Evolutionary conservation across 2,888 invertebrate genomes (phyloP), one percentile per base, ranked within the genome.

Genomic region (Luperina testacea): DNA sequence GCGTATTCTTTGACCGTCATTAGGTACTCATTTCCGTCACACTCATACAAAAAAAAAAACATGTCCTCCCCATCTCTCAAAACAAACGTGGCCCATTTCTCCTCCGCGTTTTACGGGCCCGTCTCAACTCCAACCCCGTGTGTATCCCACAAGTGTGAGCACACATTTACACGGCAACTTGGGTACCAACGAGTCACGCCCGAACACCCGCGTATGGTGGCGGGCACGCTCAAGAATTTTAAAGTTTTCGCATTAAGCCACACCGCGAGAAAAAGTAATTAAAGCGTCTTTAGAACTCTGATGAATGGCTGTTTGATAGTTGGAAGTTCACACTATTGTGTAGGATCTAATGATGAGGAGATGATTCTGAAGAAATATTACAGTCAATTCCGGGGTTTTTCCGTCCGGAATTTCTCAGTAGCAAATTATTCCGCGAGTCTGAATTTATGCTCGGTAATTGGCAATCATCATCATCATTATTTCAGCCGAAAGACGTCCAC

Each of bases 231-330:
- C 78, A 91, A 92, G 92, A 92, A 92, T 92, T 94, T 93, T 93
- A 92, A 95, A 96, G 95, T 95, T 95, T 95, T 93, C 95, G 81
- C 95, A 96, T 96, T 95, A 95, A 89, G 84, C 85, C 85, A 83
- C 88, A 83, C 84, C 76, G 80, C 72, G 87, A 86, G 86, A 90
- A 90, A 90, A 88, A 90, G 90, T 89, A 90, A 92, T 92, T 91
- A 91, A 90, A 89, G 64, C 89, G 67, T 88, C 88, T 88, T 88
- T 89, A 75, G 72, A 86, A 89, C 78, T 88, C 57, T 83, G 83
- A 76, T 79, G 73, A 72, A 76, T 73, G 61, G 77, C 64, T 72
- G 86, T 85, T 85, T 82, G 84, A 87, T 88, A 88, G 80, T 87
- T 88, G 83, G 27, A 32, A 75, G 53, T 59, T 81, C n/a, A 64